These are phyloP conservation scores for Sinotaia quadrata DNA, from an alignment of 2,888 invertebrate species.

Conservation along the genomic window DNA sequence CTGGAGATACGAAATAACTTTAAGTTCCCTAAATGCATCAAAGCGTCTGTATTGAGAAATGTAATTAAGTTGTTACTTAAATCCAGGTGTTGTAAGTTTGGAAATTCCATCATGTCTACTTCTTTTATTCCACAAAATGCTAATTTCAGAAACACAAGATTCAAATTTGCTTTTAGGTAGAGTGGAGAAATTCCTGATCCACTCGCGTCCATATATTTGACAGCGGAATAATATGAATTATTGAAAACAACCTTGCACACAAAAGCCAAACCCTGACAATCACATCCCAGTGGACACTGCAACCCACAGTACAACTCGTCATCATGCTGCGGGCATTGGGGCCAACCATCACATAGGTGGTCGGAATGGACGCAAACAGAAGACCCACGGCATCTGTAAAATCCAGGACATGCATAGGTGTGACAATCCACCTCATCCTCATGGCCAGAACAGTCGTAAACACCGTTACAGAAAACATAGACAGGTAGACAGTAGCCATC, in stretches of 20 bases:
- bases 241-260: background rate
- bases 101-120: background rate
- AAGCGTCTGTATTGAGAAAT: conserved; percentile 1
- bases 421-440: conserved; percentile 19
- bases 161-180: background rate
- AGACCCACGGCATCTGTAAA: conserved; percentile 27
- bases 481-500: conserved; percentile 14
- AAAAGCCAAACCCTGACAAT: conserved; percentile 15
- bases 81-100: conserved; percentile 15
- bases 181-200: background rate
- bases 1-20: background rate
- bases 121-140: background rate
- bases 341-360: conserved; percentile 31
- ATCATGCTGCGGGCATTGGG: conserved; percentile 32
- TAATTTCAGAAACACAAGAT: background rate
- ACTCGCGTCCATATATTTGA: conserved; percentile 6
- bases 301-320: conserved; percentile 25
- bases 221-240: background rate
- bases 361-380: conserved; percentile 18
- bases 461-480: conserved; percentile 11
- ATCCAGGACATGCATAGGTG: conserved; percentile 15
- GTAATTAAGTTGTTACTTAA: background rate
- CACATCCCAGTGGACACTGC: conserved; percentile 10
- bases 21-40: background rate
- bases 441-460: conserved; percentile 14